Evolutionary conservation across 2,888 invertebrate species (phyloP).

Genomic region (Malachius bipustulatus): DNA sequence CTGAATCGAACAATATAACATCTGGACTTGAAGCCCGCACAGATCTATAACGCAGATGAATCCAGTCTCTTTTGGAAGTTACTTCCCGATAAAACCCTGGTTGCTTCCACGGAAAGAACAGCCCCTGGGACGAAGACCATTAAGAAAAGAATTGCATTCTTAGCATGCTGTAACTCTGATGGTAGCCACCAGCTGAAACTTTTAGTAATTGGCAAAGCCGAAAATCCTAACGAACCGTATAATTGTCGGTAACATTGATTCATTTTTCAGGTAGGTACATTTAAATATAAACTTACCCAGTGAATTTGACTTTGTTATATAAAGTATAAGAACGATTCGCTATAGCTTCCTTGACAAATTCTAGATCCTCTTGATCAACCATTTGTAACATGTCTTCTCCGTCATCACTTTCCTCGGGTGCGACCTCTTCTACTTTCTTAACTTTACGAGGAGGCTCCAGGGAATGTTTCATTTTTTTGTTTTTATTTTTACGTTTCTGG

Average conservation of each 20-base stretch:
- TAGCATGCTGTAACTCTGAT: no score
- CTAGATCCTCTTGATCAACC: constrained; percentile 45
- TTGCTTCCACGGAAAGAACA: no score
- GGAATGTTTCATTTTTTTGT: no score
- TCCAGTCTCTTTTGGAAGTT: no score
- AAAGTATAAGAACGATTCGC: constrained; percentile 38
- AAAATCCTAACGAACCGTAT: no score
- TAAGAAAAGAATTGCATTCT: not conserved
- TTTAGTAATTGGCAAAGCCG: constrained; percentile 7
- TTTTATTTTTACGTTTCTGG: no score
- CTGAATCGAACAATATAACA: no score
- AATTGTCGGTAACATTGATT: not conserved
- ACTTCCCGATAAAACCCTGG: no score
- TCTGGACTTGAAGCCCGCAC: no score
- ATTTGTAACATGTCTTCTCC: constrained; percentile 44
- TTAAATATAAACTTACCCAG: constrained; percentile 20
- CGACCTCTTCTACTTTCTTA: constrained; percentile 12
- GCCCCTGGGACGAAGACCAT: not conserved
- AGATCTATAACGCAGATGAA: no score
- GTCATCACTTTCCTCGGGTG: constrained; percentile 38
- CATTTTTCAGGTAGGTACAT: no score
- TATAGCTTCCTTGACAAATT: constrained; percentile 39
- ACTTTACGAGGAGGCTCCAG: constrained; percentile 9
- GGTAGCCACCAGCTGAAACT: no score
- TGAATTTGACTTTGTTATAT: constrained; percentile 34